Evolutionary conservation across 1,140 invertebrate species (phyloP).

Genomic region (Diachasmimorpha longicaudata): DNA sequence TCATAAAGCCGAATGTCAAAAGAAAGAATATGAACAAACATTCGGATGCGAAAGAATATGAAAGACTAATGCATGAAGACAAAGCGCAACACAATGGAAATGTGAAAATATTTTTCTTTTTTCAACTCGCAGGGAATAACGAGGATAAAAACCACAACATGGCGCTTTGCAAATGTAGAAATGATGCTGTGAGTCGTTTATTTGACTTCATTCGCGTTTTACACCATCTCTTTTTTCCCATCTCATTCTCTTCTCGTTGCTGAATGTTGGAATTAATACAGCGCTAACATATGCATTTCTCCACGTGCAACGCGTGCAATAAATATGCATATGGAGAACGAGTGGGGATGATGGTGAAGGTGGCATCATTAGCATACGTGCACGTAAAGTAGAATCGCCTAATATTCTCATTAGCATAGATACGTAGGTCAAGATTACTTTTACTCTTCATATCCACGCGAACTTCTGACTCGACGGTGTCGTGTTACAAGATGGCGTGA

Average conservation of each 20-base stretch:
- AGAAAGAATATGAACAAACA: background rate
- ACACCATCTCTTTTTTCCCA: background rate
- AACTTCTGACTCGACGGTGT: constrained; percentile 1
- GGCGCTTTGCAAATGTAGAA: background rate
- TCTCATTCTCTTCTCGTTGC: background rate
- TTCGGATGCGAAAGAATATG: background rate
- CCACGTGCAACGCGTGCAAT: constrained; percentile 11
- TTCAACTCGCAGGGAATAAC: background rate
- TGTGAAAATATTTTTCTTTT: background rate
- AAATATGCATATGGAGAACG: constrained; percentile 17
- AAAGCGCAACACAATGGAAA: constrained; percentile 1
- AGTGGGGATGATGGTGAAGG: background rate
- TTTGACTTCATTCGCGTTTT: background rate
- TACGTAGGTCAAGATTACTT: constrained; percentile 36
- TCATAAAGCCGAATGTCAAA: background rate
- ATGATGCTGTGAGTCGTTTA: background rate
- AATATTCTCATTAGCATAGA: constrained; percentile 37
- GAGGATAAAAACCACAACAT: background rate
- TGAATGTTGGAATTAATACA: background rate
- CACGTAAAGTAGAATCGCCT: constrained; percentile 33
- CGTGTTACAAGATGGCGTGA: constrained; percentile 16
- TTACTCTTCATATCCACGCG: constrained; percentile 34
- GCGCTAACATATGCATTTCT: constrained; percentile 11
- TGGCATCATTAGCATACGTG: constrained; percentile 29
- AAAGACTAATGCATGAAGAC: background rate